Evolutionary conservation across 1,140 invertebrate genomes (phyloP).

Genomic region (Heliconius nattereri): DNA sequence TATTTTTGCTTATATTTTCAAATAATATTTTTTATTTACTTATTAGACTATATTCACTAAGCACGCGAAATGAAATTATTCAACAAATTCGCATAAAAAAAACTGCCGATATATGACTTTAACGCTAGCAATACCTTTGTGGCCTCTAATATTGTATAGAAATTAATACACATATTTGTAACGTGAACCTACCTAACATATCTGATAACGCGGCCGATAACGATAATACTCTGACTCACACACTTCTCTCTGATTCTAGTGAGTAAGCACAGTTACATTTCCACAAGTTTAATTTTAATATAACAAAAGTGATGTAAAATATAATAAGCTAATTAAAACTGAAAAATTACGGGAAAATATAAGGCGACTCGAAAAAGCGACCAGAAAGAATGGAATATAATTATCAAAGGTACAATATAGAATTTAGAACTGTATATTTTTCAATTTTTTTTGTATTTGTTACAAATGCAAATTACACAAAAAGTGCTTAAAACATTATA

Average conservation of each 20-base stretch:
- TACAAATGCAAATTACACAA: no score
- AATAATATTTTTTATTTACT: no score
- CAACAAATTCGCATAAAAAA: slow-evolving; percentile 2
- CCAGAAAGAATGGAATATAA: neutral
- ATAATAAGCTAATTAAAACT: neutral
- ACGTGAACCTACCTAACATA: slow-evolving; percentile 47
- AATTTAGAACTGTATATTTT: no score
- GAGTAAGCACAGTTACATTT: slow-evolving; percentile 28
- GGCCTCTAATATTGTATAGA: slow-evolving; percentile 37
- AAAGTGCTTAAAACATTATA: no score
- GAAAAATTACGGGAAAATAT: neutral
- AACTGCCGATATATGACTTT: neutral
- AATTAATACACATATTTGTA: slow-evolving; percentile 12
- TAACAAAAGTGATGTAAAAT: neutral
- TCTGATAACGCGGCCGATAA: slow-evolving; percentile 72
- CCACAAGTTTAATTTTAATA: neutral
- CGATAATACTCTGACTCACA: slow-evolving; percentile 64
- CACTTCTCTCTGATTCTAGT: slow-evolving; percentile 39
- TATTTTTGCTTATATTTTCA: no score
- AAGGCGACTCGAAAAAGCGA: neutral
- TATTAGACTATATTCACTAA: no score
- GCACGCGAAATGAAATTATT: no score
- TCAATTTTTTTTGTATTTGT: no score
- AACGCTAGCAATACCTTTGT: slow-evolving; percentile 15
- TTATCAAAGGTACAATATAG: neutral